These are phyloP conservation scores for Champsocephalus gunnari DNA, from an alignment of 2,797 vertebrate genomes.

Conservation along the genomic window DNA sequence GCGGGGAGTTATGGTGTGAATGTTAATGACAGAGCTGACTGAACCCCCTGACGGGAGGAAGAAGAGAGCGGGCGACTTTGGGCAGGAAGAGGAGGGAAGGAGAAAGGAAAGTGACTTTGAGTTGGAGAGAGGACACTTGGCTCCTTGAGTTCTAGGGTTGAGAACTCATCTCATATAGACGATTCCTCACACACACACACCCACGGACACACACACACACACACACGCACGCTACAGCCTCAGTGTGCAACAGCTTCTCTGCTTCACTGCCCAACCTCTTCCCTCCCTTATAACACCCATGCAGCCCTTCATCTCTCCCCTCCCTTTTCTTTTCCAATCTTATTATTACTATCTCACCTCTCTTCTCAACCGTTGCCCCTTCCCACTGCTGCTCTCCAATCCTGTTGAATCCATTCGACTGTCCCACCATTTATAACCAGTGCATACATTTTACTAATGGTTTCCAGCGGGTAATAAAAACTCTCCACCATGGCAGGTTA, in stretches of 20 bases:
- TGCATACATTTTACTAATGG: constrained; percentile 54
- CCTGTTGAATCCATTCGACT: constrained; percentile 51
- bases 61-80: constrained; percentile 43
- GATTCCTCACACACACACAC: constrained; percentile 40
- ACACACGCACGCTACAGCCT: constrained; percentile 32
- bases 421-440: constrained; percentile 54
- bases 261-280: constrained; percentile 79
- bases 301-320: constrained; percentile 63
- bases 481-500: constrained; percentile 12
- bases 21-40: constrained; percentile 51
- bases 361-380: constrained; percentile 56
- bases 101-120: constrained; percentile 74
- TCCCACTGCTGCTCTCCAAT: constrained; percentile 43
- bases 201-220: constrained; percentile 25
- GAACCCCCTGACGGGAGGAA: constrained; percentile 62
- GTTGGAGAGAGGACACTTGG: constrained; percentile 54
- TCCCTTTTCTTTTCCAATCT: constrained; percentile 74
- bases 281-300: constrained; percentile 67
- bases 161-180: constrained; percentile 67
- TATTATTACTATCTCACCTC: constrained; percentile 79
- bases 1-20: constrained; percentile 51
- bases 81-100: constrained; percentile 29
- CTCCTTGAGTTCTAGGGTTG: constrained; percentile 58
- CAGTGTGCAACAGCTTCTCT: constrained; percentile 65
- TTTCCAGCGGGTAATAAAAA: constrained; percentile 47